These are phyloP conservation scores for Lampris megalopsis DNA, from an alignment of 2,113 vertebrate genomes.

Conservation along the genomic window DNA sequence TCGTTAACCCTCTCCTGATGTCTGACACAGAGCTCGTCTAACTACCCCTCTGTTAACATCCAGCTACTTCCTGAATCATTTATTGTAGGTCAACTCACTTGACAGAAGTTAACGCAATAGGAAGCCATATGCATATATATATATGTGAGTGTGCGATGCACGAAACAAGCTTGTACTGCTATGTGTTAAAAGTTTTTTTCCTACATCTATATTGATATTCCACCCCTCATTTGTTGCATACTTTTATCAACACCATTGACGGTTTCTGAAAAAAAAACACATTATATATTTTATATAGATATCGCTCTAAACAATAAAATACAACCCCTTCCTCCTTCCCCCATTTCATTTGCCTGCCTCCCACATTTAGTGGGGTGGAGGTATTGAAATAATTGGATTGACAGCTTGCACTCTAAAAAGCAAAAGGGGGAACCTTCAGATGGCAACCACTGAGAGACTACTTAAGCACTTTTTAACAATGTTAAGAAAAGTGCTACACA, in stretches of 20 bases:
- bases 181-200: too few species aligned
- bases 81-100: constrained; percentile 33
- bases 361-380: neutral
- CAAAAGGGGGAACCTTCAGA: neutral
- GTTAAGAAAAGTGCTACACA: too few species aligned
- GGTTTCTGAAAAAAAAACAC: too few species aligned
- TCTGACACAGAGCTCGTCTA: neutral
- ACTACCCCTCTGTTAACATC: constrained; percentile 15
- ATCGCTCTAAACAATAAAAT: neutral
- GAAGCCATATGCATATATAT: neutral
- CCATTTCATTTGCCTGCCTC: neutral
- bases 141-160: too few species aligned
- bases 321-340: neutral
- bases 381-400: constrained; percentile 6
- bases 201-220: too few species aligned
- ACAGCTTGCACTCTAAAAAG: neutral
- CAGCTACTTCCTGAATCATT: constrained; percentile 29
- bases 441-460: too few species aligned
- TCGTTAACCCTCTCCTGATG: constrained; percentile 47
- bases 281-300: neutral
- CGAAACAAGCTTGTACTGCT: too few species aligned
- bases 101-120: constrained; percentile 31
- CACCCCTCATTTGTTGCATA: too few species aligned
- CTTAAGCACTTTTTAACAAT: too few species aligned
- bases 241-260: too few species aligned